Base-by-base conservation (phyloP, 2,888 invertebrate species). In the Dolichomitus sp. region DNA sequence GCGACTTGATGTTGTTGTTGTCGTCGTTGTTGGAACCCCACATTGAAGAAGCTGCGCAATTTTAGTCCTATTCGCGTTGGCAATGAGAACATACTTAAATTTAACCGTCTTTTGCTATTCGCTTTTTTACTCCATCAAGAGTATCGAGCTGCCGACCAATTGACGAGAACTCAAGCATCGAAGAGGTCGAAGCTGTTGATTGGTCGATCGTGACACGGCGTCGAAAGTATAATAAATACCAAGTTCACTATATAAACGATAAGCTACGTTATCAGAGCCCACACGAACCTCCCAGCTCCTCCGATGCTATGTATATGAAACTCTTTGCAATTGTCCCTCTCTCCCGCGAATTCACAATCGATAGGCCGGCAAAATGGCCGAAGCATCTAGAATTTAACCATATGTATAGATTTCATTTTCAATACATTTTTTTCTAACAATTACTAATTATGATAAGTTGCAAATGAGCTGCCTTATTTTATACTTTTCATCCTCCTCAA, bases 321-420 rank as follows among this genome's bases (percentile, higher is more conserved):
- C 3, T 54, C 68, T 66, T 65, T 63, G 37, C 40, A 40, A 63
- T 48, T 40, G n/a, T 6, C 12, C 59, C 40, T 37, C 37, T 37
- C 33, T 40, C 17, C n/a, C 42, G 23, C 11, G 33, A 19, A 27
- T 54, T 45, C 65, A 48, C 66, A 42, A 40, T 68, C 14, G 52
- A 61, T 40, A 33, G 2, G 57, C 85, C 88, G 87, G 78, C 85
- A 88, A 88, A 87, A 88, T 89, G 88, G 87, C 75, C 73, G 73
- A 54, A 54, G 65, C 17, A 63, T 65, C 27, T 0, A 9, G 12
- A 27, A 40, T 40, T 37, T 19, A 65, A 17, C 27, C 11, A 65
- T 72, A 42, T 6, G 40, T n/a, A 50, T 27, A 14, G 40, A 45
- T 45, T 69, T 40, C 14, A 23, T 37, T 69, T 69, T 52, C 19